Evolutionary conservation across 2,113 vertebrate genomes (phyloP), one percentile per base, ranked within the genome.

Genomic region (Andinoacara biseriatus): DNA sequence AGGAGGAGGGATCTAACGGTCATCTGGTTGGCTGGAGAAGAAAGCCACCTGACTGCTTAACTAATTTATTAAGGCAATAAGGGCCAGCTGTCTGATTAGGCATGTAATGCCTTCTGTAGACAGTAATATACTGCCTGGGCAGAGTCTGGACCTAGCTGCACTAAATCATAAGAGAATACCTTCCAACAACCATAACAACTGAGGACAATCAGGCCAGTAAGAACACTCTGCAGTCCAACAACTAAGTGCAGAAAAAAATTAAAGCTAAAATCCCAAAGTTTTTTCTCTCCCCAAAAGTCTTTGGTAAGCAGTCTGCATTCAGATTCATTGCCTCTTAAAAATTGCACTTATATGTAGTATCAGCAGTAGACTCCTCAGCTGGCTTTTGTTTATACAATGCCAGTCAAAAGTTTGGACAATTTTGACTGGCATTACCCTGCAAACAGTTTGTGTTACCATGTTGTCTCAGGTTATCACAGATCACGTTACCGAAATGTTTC

Each of bases 61-160:
- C 76, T 60, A 52, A 59, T 65, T 78, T 46, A 78, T 20, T 62
- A 86, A 80, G 38, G 20, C 74, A 40, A 74, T 83, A 58, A 63
- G 63, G 20, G 33, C 67, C n/a, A 58, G 59, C 76, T 83, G 29
- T 74, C 57, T 78, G 62, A 88, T 79, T 60, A 72, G n/a, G 46
- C 11, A 29, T 43, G 13, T 38, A 33, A 14, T 14, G 29, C 74
- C 29, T 49, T 86, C 57, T 62, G 43, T 11, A 17, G 5, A 24
- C 75, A 65, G 31, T 61, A 58, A 74, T 58, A 18, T 15, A 38
- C 54, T 33, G 49, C 22, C 31, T 81, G 35, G 38, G 43, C 56
- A 69, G 33, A 59, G 26, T 17, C 10, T 9, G 1, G 14, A 65
- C 11, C n/a, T 63, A 52, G 33, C 13, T 1, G 13, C 58, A 15